These are phyloP conservation scores for Busseola fusca DNA, from an alignment of 2,888 invertebrate genomes.

Conservation along the genomic window DNA sequence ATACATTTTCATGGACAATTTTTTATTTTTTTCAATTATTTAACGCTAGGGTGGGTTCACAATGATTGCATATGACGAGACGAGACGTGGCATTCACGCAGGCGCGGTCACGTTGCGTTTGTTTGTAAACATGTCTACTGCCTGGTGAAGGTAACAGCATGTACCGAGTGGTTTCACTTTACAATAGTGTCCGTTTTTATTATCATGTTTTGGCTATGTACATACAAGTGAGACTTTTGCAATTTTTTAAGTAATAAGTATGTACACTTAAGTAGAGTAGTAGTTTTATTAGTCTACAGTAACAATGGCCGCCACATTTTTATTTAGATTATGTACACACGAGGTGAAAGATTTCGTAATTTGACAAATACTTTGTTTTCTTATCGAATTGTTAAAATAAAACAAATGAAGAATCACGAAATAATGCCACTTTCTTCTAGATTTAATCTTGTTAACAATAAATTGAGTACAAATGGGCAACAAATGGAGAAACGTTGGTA, in stretches of 20 bases:
- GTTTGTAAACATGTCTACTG: conserved; percentile 78
- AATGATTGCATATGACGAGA: conserved; percentile 56
- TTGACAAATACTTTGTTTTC: background rate
- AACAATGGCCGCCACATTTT: conserved; percentile 7
- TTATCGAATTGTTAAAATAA: background rate
- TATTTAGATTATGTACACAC: background rate
- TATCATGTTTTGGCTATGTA: conserved; percentile 49
- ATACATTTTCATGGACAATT: conserved; percentile 31
- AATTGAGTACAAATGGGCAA: conserved; percentile 2
- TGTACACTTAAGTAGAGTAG: background rate
- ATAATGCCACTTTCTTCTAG: conserved; percentile 1
- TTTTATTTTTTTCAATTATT: too few relatives aligned
- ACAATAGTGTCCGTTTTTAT: conserved; percentile 44
- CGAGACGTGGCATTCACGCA: conserved; percentile 69
- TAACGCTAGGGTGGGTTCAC: conserved; percentile 50
- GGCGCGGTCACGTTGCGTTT: conserved; percentile 72
- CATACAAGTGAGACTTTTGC: conserved; percentile 1
- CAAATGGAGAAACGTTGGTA: conserved; percentile 9
- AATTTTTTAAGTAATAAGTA: background rate
- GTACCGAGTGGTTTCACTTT: conserved; percentile 58
- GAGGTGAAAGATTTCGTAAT: conserved; percentile 3
- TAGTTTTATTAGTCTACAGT: conserved; percentile 5
- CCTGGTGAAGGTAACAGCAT: conserved; percentile 68
- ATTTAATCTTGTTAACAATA: background rate
- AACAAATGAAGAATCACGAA: background rate